Percentiles rank a stretch among this genome's conserved stretches.
Conservation (phyloP, 1,140 invertebrate genomes). For the Cydia amplana region DNA sequence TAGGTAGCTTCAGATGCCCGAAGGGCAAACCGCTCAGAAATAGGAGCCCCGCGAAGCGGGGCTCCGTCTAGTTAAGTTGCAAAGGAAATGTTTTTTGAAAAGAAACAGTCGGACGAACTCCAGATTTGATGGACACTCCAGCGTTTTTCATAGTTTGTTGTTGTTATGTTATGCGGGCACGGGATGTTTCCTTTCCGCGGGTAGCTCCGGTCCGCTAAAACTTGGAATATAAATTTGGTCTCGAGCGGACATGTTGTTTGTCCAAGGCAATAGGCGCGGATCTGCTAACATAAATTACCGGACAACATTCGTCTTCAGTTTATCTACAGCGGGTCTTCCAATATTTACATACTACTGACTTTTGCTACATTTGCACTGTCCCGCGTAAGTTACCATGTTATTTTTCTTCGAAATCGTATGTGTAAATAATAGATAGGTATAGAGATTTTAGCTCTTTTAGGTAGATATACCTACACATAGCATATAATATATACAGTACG, state of each 20-base stretch:
- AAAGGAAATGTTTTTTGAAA: too few species aligned
- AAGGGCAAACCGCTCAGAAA: too few species aligned
- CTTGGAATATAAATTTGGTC: slow-evolving; percentile 70
- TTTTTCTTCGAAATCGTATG: slow-evolving; percentile 36
- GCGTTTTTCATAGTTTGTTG: too few species aligned
- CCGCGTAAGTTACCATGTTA: slow-evolving; percentile 25
- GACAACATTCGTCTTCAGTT: slow-evolving; percentile 59
- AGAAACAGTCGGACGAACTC: too few species aligned
- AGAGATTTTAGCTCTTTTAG: background rate
- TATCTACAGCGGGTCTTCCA: slow-evolving; percentile 48
- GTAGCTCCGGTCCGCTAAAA: slow-evolving; percentile 49
- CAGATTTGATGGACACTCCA: too few species aligned
- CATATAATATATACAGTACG: too few species aligned
- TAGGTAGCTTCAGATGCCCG: too few species aligned
- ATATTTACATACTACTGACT: slow-evolving; percentile 51
- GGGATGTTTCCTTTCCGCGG: slow-evolving; percentile 49
- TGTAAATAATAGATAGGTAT: slow-evolving; percentile 35
- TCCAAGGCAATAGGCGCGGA: slow-evolving; percentile 53
- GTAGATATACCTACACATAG: too few species aligned
- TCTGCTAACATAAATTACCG: slow-evolving; percentile 67
- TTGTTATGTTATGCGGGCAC: too few species aligned
- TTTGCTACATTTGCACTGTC: slow-evolving; percentile 38
- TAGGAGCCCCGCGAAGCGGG: too few species aligned
- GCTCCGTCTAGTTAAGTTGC: too few species aligned
- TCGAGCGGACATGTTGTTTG: slow-evolving; percentile 55